Evolutionary conservation across 2,888 invertebrate species (phyloP).

Genomic region (Phalangium opilio): DNA sequence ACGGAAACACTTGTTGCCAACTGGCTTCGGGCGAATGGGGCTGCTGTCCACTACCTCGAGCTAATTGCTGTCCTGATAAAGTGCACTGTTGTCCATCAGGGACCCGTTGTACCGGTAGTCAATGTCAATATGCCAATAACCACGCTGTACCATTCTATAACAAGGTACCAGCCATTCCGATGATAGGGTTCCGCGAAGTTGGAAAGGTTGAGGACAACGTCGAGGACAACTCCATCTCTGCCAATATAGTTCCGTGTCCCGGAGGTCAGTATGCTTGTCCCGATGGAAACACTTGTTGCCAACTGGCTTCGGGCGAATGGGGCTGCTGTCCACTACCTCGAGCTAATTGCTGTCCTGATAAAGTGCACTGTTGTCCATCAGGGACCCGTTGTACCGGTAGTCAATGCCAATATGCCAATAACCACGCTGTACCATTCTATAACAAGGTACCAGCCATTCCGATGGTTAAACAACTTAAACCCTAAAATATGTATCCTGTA

Average conservation of each 20-base stretch:
- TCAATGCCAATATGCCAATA: no score
- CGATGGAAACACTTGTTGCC: conserved; percentile 25
- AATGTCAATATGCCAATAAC: no score
- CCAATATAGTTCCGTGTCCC: conserved; percentile 13
- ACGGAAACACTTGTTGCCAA: conserved; percentile 24
- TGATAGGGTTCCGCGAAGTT: no score
- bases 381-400: conserved; percentile 8
- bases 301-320: conserved; percentile 19
- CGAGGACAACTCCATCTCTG: no score
- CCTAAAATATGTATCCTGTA: no score
- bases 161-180: no score
- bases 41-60: conserved; percentile 26
- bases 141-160: no score
- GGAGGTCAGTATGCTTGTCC: conserved; percentile 11
- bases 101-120: background rate
- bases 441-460: no score
- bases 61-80: conserved; percentile 26
- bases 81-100: conserved; percentile 25
- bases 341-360: conserved; percentile 27
- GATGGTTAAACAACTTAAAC: no score
- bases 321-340: conserved; percentile 27
- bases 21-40: conserved; percentile 21
- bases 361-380: conserved; percentile 25
- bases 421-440: no score
- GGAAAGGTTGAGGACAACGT: no score